These are phyloP conservation scores for Holcopasites calliopsidis DNA, from an alignment of 1,140 invertebrate genomes.

Conservation along the genomic window DNA sequence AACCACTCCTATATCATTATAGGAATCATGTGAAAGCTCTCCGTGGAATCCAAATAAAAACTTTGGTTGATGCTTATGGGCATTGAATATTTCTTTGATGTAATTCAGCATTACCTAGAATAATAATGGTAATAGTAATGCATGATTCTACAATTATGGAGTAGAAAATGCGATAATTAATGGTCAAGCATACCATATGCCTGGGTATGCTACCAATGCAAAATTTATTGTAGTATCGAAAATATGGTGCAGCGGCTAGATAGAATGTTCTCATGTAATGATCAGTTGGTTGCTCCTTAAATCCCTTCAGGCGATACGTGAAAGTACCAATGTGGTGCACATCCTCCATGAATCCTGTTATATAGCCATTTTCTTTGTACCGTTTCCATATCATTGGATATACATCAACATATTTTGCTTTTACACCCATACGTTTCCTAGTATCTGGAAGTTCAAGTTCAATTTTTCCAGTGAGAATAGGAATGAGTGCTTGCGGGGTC, in stretches of 20 bases:
- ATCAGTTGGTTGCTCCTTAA: constrained; percentile 90
- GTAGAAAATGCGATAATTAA: constrained; percentile 7
- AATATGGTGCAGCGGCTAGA: constrained; percentile 80
- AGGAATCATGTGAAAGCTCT: constrained; percentile 93
- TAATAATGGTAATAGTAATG: neutral
- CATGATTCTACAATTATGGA: neutral
- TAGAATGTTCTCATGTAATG: constrained; percentile 94
- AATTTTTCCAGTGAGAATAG: constrained; percentile 93
- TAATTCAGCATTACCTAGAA: constrained; percentile 85
- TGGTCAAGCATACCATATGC: constrained; percentile 83
- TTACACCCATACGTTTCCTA: constrained; percentile 85
- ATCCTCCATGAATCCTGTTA: constrained; percentile 93
- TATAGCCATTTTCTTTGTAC: constrained; percentile 86
- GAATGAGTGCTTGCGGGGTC: constrained; percentile 94
- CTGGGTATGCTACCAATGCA: constrained; percentile 90
- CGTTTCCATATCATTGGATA: constrained; percentile 92
- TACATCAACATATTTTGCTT: constrained; percentile 86
- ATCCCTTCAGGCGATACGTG: constrained; percentile 94
- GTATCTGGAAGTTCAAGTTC: constrained; percentile 94
- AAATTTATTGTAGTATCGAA: constrained; percentile 81
- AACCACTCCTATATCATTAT: constrained; percentile 87
- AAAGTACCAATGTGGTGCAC: constrained; percentile 91
- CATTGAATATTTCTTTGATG: constrained; percentile 82
- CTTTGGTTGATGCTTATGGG: constrained; percentile 85
- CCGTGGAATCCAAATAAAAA: constrained; percentile 94